Conservation (phyloP, 1,140 invertebrate genomes). For the Cardiocondyla obscurior region DNA sequence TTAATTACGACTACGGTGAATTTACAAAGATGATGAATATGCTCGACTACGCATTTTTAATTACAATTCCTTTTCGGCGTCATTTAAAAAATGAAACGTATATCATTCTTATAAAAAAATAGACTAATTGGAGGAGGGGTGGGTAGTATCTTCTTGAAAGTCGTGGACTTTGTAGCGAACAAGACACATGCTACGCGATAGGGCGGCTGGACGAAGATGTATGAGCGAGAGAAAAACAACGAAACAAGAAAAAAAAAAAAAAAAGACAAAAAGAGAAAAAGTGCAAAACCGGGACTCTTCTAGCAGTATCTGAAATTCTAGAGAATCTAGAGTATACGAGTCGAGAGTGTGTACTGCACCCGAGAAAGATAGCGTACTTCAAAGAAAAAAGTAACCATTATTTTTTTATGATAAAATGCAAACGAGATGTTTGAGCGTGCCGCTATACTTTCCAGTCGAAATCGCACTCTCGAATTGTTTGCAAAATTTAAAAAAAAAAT, state of each 20-base stretch:
- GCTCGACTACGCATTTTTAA: background rate
- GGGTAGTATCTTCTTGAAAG: conserved; percentile 62
- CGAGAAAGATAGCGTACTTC: conserved; percentile 69
- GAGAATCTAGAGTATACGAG: conserved; percentile 68
- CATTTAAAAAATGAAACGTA: conserved; percentile 45
- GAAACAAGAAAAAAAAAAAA: conserved; percentile 1
- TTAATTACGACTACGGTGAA: background rate
- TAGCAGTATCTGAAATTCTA: conserved; percentile 69
- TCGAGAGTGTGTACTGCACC: conserved; percentile 69
- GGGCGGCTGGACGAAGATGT: conserved; percentile 40
- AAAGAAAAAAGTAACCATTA: conserved; percentile 68
- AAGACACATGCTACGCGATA: conserved; percentile 51
- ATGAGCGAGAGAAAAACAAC: conserved; percentile 42
- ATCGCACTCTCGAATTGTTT: conserved; percentile 15
- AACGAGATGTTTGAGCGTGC: conserved; percentile 70
- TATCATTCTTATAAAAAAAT: conserved; percentile 66
- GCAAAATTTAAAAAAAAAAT: conserved; percentile 3
- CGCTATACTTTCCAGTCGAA: conserved; percentile 48
- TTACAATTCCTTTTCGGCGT: background rate
- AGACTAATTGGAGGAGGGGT: conserved; percentile 65
- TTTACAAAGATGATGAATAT: background rate
- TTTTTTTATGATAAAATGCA: conserved; percentile 68
- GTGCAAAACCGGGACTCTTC: conserved; percentile 46
- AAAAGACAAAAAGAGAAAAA: background rate
- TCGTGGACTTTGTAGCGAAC: conserved; percentile 67